Percentiles rank a stretch among this genome's conserved stretches.
Evolutionary conservation across 2,888 invertebrate genomes (phyloP).

Genomic region (Tipula confusa): DNA sequence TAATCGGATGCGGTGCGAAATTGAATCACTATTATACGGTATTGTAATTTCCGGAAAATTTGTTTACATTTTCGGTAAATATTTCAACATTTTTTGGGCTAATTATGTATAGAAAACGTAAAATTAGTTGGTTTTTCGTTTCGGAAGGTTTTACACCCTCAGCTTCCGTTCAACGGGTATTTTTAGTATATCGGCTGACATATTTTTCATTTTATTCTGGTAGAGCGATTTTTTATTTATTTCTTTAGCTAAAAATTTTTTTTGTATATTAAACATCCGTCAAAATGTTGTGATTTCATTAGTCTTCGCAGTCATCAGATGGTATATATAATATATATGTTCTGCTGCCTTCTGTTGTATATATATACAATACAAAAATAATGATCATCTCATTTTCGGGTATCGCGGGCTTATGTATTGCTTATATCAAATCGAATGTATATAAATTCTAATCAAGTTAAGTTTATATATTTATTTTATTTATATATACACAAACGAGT

Average conservation of each 20-base stretch:
- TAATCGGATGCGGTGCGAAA: background rate
- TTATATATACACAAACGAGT: background rate
- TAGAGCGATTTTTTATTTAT: background rate
- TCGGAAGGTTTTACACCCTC: background rate
- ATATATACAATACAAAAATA: background rate
- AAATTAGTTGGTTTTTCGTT: background rate
- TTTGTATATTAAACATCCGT: background rate
- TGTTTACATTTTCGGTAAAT: background rate
- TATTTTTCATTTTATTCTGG: no score
- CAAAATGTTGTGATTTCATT: constrained; percentile 9
- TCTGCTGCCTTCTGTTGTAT: background rate
- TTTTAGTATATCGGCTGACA: background rate
- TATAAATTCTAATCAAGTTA: background rate
- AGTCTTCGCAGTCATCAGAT: background rate
- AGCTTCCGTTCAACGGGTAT: background rate
- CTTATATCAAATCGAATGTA: background rate
- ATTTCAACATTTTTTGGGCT: background rate
- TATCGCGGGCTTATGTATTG: background rate
- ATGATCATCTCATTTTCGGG: background rate
- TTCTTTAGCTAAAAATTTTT: background rate
- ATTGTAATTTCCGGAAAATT: background rate
- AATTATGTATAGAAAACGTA: background rate
- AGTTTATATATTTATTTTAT: background rate
- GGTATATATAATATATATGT: background rate
- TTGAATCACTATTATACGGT: background rate